Evolutionary conservation across 2,888 invertebrate species (phyloP).

Genomic region (Mycalesis mineus): DNA sequence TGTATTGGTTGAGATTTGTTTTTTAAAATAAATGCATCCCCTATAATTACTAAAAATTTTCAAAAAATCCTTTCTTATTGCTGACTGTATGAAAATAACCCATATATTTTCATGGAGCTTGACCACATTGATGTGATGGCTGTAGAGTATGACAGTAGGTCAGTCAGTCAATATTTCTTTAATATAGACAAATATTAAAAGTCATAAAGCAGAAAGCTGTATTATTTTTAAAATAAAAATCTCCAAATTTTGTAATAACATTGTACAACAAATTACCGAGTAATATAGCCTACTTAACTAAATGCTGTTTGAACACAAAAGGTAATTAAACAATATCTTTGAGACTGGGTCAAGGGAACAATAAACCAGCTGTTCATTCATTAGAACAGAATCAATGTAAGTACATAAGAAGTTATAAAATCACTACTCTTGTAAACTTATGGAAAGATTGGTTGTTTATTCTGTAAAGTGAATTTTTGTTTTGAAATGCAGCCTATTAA

Average conservation of each 20-base stretch:
- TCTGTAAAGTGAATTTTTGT: neutral
- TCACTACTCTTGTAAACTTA: neutral
- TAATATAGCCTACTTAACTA: neutral
- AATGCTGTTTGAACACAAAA: slow-evolving; percentile 10
- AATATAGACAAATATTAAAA: too few species aligned
- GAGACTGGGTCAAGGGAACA: slow-evolving; percentile 17
- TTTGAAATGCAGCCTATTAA: too few species aligned
- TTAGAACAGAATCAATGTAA: slow-evolving; percentile 14
- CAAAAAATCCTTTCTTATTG: too few species aligned
- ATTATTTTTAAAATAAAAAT: neutral
- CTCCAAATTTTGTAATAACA: neutral
- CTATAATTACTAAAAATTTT: too few species aligned
- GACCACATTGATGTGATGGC: too few species aligned
- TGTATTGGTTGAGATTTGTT: too few species aligned
- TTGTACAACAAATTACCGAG: neutral
- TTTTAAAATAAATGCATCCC: too few species aligned
- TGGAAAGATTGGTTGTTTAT: neutral
- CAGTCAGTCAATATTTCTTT: too few species aligned
- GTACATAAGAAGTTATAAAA: neutral
- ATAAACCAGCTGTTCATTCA: slow-evolving; percentile 15
- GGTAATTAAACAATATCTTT: slow-evolving; percentile 13
- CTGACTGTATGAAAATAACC: too few species aligned
- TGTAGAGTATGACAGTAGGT: too few species aligned
- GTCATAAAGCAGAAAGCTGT: too few species aligned
- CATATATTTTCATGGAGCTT: too few species aligned